These are phyloP conservation scores for Microtus montanus DNA, from an alignment of 2,113 vertebrate genomes.

Conservation along the genomic window DNA sequence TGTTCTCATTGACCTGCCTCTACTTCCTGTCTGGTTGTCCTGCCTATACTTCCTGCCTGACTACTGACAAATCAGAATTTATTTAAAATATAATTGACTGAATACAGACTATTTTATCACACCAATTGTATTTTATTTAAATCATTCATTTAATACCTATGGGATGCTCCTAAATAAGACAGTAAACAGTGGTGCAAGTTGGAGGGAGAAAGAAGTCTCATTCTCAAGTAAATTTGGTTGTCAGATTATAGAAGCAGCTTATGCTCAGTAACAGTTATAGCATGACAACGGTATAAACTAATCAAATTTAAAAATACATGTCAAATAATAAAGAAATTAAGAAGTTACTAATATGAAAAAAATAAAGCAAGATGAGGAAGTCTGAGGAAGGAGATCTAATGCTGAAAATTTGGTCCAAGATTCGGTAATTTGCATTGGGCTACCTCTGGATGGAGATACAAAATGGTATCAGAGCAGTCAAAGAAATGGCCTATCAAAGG, in stretches of 20 bases:
- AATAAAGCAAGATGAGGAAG: not conserved
- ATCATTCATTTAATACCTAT: not conserved
- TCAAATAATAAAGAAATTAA: conserved; percentile 25
- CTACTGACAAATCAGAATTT: no score
- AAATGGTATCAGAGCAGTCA: conserved; percentile 7
- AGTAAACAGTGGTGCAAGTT: not conserved
- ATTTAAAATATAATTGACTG: no score
- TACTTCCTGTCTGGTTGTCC: no score
- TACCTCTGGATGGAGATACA: not conserved
- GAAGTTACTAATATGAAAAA: not conserved
- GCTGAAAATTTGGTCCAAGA: not conserved
- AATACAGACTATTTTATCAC: no score
- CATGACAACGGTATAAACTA: not conserved
- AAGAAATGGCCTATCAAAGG: not conserved
- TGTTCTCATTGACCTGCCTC: no score
- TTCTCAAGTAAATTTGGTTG: not conserved
- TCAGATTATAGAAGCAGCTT: not conserved
- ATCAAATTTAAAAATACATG: not conserved
- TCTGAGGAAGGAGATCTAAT: conserved; percentile 6
- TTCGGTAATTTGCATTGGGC: not conserved
- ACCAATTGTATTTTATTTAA: not conserved
- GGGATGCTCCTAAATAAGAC: not conserved
- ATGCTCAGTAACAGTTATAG: not conserved
- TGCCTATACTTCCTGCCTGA: no score
- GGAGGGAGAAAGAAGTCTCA: not conserved